phyloP scores from a whole-genome alignment of 2,113 vertebrate genomes.

The Lota lota region DNA sequence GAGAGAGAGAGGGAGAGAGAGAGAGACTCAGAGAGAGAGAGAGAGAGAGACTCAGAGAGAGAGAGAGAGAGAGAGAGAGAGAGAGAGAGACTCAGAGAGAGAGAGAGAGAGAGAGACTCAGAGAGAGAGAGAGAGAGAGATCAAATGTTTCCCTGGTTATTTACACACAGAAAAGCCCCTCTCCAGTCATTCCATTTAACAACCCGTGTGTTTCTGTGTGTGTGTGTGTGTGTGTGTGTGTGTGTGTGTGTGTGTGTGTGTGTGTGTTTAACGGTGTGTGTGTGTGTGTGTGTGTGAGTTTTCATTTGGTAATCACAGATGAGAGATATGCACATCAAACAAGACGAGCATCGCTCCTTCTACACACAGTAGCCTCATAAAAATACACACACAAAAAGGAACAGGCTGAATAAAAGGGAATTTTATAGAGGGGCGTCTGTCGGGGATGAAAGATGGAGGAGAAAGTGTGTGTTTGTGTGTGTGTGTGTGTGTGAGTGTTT shows the following conservation, averaged over 20 bases:
- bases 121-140: conserved; percentile 44
- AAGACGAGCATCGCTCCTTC: conserved; percentile 64
- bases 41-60: too few relatives aligned
- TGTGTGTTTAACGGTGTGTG: background rate
- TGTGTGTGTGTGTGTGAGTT: conserved; percentile 1
- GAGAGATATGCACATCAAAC: conserved; percentile 75
- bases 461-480: background rate
- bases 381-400: conserved; percentile 76
- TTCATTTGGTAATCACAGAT: conserved; percentile 71
- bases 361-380: conserved; percentile 70
- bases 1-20: too few relatives aligned
- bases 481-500: too few relatives aligned
- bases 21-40: too few relatives aligned
- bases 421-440: conserved; percentile 77
- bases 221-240: too few relatives aligned
- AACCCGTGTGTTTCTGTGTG: conserved; percentile 56
- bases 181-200: conserved; percentile 65
- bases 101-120: conserved; percentile 44
- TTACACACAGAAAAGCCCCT: conserved; percentile 50
- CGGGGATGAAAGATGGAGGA: conserved; percentile 31
- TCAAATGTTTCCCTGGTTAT: conserved; percentile 47
- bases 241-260: too few relatives aligned
- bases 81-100: conserved; percentile 19
- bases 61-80: conserved; percentile 22
- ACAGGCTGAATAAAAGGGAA: conserved; percentile 80